Conservation (phyloP, 2,888 invertebrate genomes). For the Dolichopus griseipennis region DNA sequence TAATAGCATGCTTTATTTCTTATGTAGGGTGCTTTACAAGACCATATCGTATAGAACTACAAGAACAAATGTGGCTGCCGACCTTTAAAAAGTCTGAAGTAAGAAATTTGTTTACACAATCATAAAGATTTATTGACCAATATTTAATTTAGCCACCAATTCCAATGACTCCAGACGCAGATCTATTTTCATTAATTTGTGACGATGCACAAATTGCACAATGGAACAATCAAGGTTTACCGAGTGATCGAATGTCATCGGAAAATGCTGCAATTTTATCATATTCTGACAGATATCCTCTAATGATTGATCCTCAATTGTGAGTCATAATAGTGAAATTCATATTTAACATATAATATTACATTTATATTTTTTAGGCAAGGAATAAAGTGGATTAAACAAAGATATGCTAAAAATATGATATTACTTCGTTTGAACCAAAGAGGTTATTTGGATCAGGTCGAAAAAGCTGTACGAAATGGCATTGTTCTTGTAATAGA, state of each 20-base stretch:
- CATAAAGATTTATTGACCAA: background rate
- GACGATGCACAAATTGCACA: conserved; percentile 86
- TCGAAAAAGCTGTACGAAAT: conserved; percentile 64
- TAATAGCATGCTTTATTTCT: conserved; percentile 87
- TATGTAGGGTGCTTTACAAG: conserved; percentile 91
- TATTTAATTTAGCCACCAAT: conserved; percentile 53
- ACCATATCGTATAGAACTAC: conserved; percentile 67
- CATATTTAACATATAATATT: background rate
- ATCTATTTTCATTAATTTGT: conserved; percentile 76
- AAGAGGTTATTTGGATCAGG: conserved; percentile 72
- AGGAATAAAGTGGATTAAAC: conserved; percentile 92
- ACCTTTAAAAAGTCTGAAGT: conserved; percentile 59
- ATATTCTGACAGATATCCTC: conserved; percentile 84
- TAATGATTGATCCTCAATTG: conserved; percentile 90
- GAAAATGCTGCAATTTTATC: conserved; percentile 90
- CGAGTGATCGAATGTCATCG: conserved; percentile 86
- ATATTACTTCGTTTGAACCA: conserved; percentile 69
- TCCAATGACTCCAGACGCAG: conserved; percentile 67
- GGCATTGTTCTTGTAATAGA: conserved; percentile 76
- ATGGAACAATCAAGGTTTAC: conserved; percentile 92
- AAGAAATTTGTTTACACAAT: conserved; percentile 17
- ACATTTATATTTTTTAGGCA: conserved; percentile 46
- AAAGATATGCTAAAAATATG: conserved; percentile 64
- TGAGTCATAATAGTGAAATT: conserved; percentile 33
- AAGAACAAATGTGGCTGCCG: conserved; percentile 73